Base-by-base conservation (phyloP, 2,113 vertebrate species). In the Bothrops jararaca region DNA sequence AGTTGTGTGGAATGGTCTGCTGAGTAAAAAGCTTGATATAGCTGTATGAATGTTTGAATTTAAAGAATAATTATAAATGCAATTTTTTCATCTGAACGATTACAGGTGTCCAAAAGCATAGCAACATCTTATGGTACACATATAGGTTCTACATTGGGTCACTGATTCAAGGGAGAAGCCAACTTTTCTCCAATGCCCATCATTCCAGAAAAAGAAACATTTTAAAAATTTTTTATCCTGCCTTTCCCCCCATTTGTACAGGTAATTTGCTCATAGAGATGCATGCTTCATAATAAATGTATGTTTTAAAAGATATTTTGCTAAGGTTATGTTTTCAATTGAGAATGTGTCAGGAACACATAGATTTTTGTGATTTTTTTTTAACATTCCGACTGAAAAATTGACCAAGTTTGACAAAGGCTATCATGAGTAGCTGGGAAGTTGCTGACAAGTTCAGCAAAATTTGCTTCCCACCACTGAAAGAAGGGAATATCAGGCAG, bases 251-350 rank as follows among this genome's bases (percentile, higher is more conserved):
- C 52, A 91, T 94, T 94, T 29, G 92, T 24, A 50, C 58, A 87
- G 86, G 7, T 95, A 86, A 50, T 53, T 88, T 92, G 11, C 45
- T 90, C 92, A 93, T n/a, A 90, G 92, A 94, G 92, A 58, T 42
- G 45, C 9, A 45, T 53, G 89, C 10, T 52, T 92, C 64, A 80
- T 80, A 56, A 80, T 80, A 42, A 58, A 64, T 86, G 1, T 26
- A 24, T 86, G 39, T 89, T 39, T 90, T 54, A 89, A 89, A 92
- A 85, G 18, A 23, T 45, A 24, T 26, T 60, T 80, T 52, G 54
- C 58, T 58, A 90, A 92, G 58, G 85, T 58, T 90, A 89, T 58
- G 42, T 90, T 92, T 58, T 45, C 92, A 90, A 52, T 60, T 22
- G 57, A 90, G 69, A 39, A 48, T 80, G 74, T 92, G 88, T 86